Evolutionary conservation across 2,113 vertebrate species (phyloP), one percentile per base, ranked within the genome.

Genomic region (Raja brachyura): DNA sequence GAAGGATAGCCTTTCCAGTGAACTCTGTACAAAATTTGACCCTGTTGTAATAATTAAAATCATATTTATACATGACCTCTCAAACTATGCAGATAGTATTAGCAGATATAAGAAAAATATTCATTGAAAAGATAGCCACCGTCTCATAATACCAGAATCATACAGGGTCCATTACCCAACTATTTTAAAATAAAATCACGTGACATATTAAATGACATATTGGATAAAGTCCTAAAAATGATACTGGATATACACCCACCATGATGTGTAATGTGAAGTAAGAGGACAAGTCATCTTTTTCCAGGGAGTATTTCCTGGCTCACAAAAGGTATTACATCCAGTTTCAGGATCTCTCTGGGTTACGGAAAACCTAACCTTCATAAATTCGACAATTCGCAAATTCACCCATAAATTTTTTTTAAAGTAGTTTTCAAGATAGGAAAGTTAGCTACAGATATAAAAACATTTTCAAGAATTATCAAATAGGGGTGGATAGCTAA

Each of bases 1-100:
- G 98, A 97, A 56, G 97, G 96, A 93, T 99, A 99, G 59, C 98
- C 98, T 96, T 99, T 99, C 99, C 99, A 99, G 0, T 98, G 97
- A 2, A 99, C 98, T 93, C 98, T 97, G 94, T 99, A 99, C 22
- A 98, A 96, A 93, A 97, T 94, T 95, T 97, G 97, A 88, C 98
- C 98, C 98, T 99, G 95, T 70, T 93, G 94, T 79, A 90, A 95
- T 63, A 94, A 94, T 0, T 68, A 39, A 28, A 61, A 0, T 5
- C 33, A 73, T 74, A 54, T 74, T 88, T 54, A 7, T 5, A 73
- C 39, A 25, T 5, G 33, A 74, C 0, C 33, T 54, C 18, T 16
- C 83, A 66, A 88, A 88, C 13, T 11, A 63, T 16, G 31, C 48
- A 83, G 28, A 63, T 4, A 61, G 61, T 86, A 86, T 14, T 85